These are phyloP conservation scores for Nyctibius bracteatus DNA, from an alignment of 2,113 vertebrate genomes.

Conservation along the genomic window DNA sequence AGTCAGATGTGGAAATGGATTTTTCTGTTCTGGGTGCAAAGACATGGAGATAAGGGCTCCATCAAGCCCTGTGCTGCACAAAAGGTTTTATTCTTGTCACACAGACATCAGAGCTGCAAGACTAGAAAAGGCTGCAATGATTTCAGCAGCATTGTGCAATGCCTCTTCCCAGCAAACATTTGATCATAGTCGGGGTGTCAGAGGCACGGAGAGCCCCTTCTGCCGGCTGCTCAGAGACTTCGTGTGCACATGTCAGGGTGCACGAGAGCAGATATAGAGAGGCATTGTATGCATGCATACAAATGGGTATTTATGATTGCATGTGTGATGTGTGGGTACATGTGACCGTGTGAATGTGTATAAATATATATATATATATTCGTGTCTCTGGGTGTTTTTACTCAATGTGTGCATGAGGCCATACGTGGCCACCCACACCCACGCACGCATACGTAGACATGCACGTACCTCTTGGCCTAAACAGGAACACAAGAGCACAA, in stretches of 20 bases:
- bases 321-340: background rate
- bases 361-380: background rate
- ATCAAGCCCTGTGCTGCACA: constrained; percentile 3
- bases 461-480: background rate
- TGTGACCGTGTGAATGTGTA: background rate
- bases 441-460: background rate
- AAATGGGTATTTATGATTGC: background rate
- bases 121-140: constrained; percentile 1
- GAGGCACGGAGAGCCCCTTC: background rate
- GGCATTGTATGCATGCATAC: background rate
- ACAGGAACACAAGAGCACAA: rapidly evolving
- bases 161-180: background rate
- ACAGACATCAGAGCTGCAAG: background rate
- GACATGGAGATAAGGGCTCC: constrained; percentile 20
- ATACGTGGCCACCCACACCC: background rate
- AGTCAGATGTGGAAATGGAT: background rate
- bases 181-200: background rate
- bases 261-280: background rate
- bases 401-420: background rate
- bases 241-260: rapidly evolving
- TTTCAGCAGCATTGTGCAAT: constrained; percentile 22
- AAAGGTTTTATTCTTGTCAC: constrained; percentile 51
- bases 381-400: background rate
- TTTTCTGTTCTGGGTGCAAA: constrained; percentile 17
- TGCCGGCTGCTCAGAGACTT: background rate